Conservation (phyloP, 64 coral and sea anemone species). For the Stichodactyla helianthus region DNA sequence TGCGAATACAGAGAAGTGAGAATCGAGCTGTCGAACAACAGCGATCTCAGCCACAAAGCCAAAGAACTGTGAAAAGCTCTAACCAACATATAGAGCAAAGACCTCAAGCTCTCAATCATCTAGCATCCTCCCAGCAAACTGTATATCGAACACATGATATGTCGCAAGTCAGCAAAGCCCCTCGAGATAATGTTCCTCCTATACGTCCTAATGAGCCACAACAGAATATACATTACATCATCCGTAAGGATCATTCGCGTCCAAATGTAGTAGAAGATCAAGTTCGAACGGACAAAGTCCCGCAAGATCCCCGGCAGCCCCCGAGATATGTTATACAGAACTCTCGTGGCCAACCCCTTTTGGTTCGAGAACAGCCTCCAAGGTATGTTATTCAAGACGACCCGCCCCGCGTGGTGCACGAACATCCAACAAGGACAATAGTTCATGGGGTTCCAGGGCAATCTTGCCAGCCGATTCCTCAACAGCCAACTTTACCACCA, state of each 20-base stretch:
- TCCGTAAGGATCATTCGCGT: not conserved
- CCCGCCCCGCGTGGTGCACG: not conserved
- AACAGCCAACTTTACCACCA: not conserved
- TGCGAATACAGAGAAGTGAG: not conserved
- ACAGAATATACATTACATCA: not conserved
- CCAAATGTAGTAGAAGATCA: not conserved
- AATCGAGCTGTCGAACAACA: not conserved
- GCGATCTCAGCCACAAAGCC: not conserved
- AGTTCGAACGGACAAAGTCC: not conserved
- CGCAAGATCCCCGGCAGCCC: not conserved
- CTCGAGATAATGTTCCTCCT: not conserved
- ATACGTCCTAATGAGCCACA: not conserved
- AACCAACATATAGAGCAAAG: not conserved
- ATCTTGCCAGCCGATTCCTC: not conserved
- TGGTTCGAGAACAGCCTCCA: not conserved
- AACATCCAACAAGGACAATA: not conserved
- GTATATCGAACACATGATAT: conserved; percentile 2
- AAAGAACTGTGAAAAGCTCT: not conserved
- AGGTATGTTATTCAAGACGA: not conserved
- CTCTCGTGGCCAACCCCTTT: not conserved
- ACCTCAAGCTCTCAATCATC: not conserved
- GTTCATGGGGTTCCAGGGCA: not conserved
- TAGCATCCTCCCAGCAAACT: not conserved
- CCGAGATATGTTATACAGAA: not conserved
- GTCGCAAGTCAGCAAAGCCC: not conserved